Conservation (phyloP, 2,113 vertebrate species). For the Gambusia holbrooki region DNA sequence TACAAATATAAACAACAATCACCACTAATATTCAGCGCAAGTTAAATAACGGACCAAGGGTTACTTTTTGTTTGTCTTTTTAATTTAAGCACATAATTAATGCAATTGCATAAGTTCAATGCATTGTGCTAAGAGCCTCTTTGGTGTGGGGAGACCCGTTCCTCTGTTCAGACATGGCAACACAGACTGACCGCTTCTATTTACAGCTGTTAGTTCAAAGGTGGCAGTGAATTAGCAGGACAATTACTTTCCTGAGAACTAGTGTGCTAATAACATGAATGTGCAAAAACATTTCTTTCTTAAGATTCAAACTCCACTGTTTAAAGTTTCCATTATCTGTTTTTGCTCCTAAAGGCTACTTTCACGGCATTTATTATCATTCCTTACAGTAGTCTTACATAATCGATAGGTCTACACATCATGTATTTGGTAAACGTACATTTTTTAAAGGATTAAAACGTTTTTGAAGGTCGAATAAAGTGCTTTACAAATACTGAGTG, state of each 20-base stretch:
- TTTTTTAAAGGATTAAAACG: background rate
- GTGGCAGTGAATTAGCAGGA: background rate
- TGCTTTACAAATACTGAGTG: background rate
- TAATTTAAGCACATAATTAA: background rate
- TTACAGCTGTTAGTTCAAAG: background rate
- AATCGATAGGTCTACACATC: too few relatives aligned
- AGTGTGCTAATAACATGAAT: background rate
- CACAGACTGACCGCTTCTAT: background rate
- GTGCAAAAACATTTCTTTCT: too few relatives aligned
- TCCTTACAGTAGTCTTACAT: too few relatives aligned
- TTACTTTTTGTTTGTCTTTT: background rate
- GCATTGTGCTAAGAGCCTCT: background rate
- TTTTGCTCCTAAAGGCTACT: too few relatives aligned
- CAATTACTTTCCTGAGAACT: too few relatives aligned
- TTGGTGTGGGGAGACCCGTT: too few relatives aligned
- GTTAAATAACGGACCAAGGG: background rate
- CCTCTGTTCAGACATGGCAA: background rate
- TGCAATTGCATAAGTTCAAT: background rate
- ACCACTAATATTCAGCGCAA: background rate
- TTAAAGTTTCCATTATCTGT: too few relatives aligned
- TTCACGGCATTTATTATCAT: too few relatives aligned
- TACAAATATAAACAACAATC: too few relatives aligned
- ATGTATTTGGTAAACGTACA: too few relatives aligned
- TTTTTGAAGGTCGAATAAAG: too few relatives aligned
- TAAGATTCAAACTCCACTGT: too few relatives aligned